Percentiles rank a stretch among this genome's conserved stretches.
phyloP scores from a whole-genome alignment of 2,888 invertebrate species.

The Dione vanillae region DNA sequence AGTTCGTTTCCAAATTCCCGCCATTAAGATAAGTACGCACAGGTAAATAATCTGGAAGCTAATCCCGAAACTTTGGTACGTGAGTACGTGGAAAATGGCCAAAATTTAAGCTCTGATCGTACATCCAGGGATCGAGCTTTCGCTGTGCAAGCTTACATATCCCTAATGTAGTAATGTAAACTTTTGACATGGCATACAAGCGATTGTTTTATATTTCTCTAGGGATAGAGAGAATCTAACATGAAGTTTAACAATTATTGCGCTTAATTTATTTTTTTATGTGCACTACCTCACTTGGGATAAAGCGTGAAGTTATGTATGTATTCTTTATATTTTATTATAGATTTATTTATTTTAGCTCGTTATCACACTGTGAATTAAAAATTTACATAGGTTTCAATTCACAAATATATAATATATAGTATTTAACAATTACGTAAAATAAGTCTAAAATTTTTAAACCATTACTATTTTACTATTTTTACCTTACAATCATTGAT shows the following conservation, averaged over 20 bases:
- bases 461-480: too few species aligned
- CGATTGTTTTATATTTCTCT: slow-evolving; percentile 5
- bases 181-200: neutral
- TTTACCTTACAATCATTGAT: too few species aligned
- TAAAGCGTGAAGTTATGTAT: neutral
- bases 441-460: too few species aligned
- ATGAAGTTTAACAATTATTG: neutral
- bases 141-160: slow-evolving; percentile 17
- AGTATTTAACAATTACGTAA: too few species aligned
- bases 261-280: too few species aligned
- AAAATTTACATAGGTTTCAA: too few species aligned
- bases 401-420: too few species aligned
- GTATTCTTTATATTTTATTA: too few species aligned
- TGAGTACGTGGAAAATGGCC: slow-evolving; percentile 29
- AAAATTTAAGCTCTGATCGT: slow-evolving; percentile 27
- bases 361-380: too few species aligned
- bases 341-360: too few species aligned
- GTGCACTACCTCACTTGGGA: neutral
- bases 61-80: slow-evolving; percentile 30
- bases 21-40: slow-evolving; percentile 35
- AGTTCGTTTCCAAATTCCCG: slow-evolving; percentile 8
- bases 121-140: slow-evolving; percentile 14
- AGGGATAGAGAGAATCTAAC: neutral
- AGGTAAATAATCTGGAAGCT: slow-evolving; percentile 32
- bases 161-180: slow-evolving; percentile 12